These are phyloP conservation scores for Tipula vernalis DNA, from an alignment of 2,888 invertebrate genomes.

Conservation along the genomic window DNA sequence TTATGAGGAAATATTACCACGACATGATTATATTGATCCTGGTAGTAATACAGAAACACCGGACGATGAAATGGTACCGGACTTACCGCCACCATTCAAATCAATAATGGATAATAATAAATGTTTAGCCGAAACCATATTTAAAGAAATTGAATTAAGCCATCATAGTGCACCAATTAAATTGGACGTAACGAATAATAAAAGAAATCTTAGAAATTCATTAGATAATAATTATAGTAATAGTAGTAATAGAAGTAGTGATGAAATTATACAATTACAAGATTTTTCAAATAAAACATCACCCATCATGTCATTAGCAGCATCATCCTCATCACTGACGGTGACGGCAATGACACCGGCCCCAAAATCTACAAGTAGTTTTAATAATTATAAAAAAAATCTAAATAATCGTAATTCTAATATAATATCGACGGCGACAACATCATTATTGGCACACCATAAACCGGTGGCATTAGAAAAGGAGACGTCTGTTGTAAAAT, in stretches of 20 bases:
- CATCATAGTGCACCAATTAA: slow-evolving; percentile 14
- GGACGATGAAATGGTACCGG: slow-evolving; percentile 41
- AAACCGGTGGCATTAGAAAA: slow-evolving; percentile 40
- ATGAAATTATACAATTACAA: slow-evolving; percentile 12
- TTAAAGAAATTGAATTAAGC: slow-evolving; percentile 12
- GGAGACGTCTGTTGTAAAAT: slow-evolving; percentile 54
- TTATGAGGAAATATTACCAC: slow-evolving; percentile 40
- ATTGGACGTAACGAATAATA: background rate
- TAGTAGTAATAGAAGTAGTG: background rate
- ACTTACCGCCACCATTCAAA: slow-evolving; percentile 35
- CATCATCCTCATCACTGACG: slow-evolving; percentile 30
- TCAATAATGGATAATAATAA: slow-evolving; percentile 25
- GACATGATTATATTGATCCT: slow-evolving; percentile 40
- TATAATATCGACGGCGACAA: slow-evolving; percentile 28
- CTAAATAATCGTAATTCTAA: slow-evolving; percentile 19
- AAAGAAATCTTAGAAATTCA: background rate
- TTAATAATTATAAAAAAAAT: background rate
- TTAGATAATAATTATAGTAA: background rate
- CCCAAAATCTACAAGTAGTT: slow-evolving; percentile 26
- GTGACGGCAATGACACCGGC: slow-evolving; percentile 15
- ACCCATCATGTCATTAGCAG: slow-evolving; percentile 15
- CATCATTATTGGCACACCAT: slow-evolving; percentile 19
- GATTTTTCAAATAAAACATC: slow-evolving; percentile 12
- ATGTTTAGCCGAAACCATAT: slow-evolving; percentile 13
- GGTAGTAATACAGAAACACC: slow-evolving; percentile 57